Base-by-base conservation (phyloP, 1,140 invertebrate species). In the Drosophila ambigua region DNA sequence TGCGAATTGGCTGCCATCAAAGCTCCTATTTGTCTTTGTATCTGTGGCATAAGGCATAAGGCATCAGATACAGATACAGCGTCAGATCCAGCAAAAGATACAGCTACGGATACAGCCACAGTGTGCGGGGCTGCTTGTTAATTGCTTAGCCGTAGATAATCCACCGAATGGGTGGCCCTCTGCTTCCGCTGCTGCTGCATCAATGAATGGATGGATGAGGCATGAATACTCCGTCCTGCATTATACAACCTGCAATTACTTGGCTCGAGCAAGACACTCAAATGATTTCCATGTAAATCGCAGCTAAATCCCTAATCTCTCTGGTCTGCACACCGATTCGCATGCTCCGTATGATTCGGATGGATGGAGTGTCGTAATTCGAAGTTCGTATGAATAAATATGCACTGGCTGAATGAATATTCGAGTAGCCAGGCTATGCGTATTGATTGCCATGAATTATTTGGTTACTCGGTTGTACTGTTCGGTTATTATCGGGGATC, bases 1-100 rank as follows among this genome's bases (percentile, higher is more conserved):
- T 54, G 28, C 41, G 39, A 78, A 78, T 77, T 67, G 68, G 64
- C 71, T 75, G n/a, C 45, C 52, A 49, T 79, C 44, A 50, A 44
- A 43, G 52, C 69, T 69, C 26, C 52, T 69, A 58, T 71, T 69
- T 71, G 52, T 58, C 67, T 71, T 69, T 68, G 49, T 35, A 24
- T 48, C 62, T 43, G 51, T 44, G 35, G 51, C 5, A 24, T 24
- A 31, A 24, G 41, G 35, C 9, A 41, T 39, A 60, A 64, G 59
- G 20, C 20, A 20, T 28, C 63, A 64, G 59, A 49, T 49, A 48
- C 23, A 39, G 62, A 39, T 62, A 65, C 63, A n/a, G 20, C 20
- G 1, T 39, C 63, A 64, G 59, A 16, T 49, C 20, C 20, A 20
- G 20, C 20, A 20, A 41, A 59, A 64, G 59, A 49, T 49, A 48